These are phyloP conservation scores for Phaethon lepturus DNA, from an alignment of 2,113 vertebrate genomes.

Conservation along the genomic window DNA sequence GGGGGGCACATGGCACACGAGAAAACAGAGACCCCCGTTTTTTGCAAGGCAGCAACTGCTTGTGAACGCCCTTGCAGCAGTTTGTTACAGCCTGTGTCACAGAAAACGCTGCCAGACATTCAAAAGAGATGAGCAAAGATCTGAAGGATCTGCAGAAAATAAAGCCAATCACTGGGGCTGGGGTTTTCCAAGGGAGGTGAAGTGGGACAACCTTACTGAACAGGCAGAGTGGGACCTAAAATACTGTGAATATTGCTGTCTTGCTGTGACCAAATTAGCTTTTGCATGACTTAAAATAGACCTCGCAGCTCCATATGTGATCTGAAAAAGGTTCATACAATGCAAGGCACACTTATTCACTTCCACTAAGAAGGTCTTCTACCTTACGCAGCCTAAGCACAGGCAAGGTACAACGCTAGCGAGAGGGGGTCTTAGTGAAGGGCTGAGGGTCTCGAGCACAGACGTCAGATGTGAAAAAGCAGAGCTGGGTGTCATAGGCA, in stretches of 20 bases:
- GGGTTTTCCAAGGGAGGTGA: constrained; percentile 5
- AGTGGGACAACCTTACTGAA: neutral
- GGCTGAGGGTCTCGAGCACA: neutral
- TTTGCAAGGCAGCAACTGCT: neutral
- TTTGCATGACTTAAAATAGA: neutral
- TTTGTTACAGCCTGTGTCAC: neutral
- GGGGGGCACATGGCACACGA: neutral
- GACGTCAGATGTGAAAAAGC: neutral
- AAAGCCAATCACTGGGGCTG: neutral
- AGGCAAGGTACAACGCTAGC: neutral
- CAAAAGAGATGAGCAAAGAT: neutral
- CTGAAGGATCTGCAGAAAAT: neutral
- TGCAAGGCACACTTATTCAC: neutral
- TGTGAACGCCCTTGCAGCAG: neutral
- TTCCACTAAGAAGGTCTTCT: neutral
- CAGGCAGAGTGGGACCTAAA: neutral
- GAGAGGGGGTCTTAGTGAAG: neutral
- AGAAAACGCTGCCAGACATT: neutral
- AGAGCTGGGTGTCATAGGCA: neutral
- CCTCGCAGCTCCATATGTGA: neutral
- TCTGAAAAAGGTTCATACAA: neutral
- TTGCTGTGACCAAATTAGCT: constrained; percentile 34
- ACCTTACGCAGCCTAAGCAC: neutral
- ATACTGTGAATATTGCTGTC: neutral
- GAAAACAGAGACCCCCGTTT: neutral